These are phyloP conservation scores for Phaenicophaeus curvirostris DNA, from an alignment of 2,797 vertebrate species.

Conservation along the genomic window DNA sequence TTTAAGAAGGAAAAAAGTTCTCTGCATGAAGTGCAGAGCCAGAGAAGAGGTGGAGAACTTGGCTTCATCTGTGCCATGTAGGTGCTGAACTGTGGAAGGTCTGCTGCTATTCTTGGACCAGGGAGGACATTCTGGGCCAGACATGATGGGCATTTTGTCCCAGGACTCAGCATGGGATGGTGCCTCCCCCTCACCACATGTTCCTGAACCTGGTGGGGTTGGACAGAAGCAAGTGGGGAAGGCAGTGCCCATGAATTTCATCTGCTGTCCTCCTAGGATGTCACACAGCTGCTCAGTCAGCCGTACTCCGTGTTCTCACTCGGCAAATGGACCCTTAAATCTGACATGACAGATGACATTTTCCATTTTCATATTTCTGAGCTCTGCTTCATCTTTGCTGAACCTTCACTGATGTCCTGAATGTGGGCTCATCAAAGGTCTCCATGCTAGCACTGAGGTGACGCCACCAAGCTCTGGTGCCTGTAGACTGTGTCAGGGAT, in stretches of 20 bases:
- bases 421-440: not conserved
- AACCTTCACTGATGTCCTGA: slow-evolving; percentile 15
- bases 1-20: not conserved
- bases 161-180: not conserved
- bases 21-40: not conserved
- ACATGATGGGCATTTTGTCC: not conserved
- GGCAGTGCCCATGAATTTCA: not conserved
- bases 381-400: not conserved
- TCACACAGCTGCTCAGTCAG: not conserved
- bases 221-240: not conserved
- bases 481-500: not conserved
- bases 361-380: slow-evolving; percentile 22
- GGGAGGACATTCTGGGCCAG: not conserved
- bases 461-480: not conserved
- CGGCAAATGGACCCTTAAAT: slow-evolving; percentile 41
- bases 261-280: not conserved
- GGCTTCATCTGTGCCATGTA: not conserved
- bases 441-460: not conserved
- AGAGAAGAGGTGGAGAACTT: not conserved
- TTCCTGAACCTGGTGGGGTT: not conserved
- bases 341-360: slow-evolving; percentile 49
- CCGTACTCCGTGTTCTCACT: not conserved
- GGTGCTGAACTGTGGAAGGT: not conserved
- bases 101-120: not conserved
- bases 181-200: not conserved